Evolutionary conservation across 2,113 vertebrate species (phyloP).

Genomic region (Vulpes vulpes): DNA sequence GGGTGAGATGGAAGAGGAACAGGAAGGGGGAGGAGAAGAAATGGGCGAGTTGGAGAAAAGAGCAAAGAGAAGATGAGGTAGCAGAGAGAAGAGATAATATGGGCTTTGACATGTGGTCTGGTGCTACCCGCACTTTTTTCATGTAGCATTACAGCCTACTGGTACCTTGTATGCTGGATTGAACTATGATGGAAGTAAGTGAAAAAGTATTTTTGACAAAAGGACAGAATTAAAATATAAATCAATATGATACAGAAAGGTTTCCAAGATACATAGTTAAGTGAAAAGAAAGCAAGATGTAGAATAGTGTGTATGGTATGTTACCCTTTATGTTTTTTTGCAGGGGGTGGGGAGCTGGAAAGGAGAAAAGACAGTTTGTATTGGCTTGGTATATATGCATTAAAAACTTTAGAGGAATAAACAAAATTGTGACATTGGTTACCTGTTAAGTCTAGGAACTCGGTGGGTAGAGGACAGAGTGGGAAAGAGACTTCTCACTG

Average conservation of each 20-base stretch:
- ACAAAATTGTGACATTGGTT: slow-evolving; percentile 19
- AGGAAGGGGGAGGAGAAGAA: not conserved
- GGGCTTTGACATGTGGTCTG: not conserved
- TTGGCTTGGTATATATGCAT: not conserved
- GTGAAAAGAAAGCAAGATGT: slow-evolving; percentile 18
- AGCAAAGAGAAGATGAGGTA: not conserved
- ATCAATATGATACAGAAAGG: not conserved
- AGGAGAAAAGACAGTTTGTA: not conserved
- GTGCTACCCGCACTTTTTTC: not conserved
- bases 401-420: not conserved
- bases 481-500: not conserved
- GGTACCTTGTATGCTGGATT: not conserved
- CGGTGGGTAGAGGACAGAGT: not conserved
- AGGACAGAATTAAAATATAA: slow-evolving; percentile 13
- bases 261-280: not conserved
- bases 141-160: not conserved
- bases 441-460: not conserved
- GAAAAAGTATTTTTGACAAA: slow-evolving; percentile 32
- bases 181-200: not conserved
- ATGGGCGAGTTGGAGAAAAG: not conserved
- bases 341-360: not conserved
- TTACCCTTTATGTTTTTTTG: not conserved
- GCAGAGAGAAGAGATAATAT: not conserved
- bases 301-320: not conserved
- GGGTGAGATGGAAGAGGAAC: not conserved